Conservation (phyloP, 2,888 invertebrate genomes). For the Cetonia aurata region DNA sequence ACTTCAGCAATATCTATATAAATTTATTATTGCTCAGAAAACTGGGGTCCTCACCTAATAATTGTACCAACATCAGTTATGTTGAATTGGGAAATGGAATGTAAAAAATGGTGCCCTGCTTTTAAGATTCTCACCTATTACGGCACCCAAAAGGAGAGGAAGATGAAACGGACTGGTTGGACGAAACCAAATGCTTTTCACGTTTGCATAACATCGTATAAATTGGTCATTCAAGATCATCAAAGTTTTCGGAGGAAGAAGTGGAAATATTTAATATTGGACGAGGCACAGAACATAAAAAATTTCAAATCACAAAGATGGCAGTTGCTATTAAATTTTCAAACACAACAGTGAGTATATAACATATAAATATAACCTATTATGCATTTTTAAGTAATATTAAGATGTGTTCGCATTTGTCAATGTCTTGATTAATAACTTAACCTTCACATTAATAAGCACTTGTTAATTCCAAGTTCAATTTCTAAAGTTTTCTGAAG, state of each 20-base stretch:
- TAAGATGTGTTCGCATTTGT: no score
- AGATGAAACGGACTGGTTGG: conserved; percentile 93
- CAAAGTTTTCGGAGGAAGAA: conserved; percentile 96
- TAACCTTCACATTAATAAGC: no score
- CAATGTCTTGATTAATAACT: no score
- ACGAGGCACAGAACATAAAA: conserved; percentile 99
- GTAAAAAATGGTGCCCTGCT: conserved; percentile 99
- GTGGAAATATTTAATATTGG: conserved; percentile 98
- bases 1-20: background rate
- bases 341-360: conserved; percentile 82
- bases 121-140: conserved; percentile 99
- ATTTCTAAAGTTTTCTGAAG: no score
- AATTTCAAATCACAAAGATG: conserved; percentile 99
- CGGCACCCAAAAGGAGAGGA: conserved; percentile 95
- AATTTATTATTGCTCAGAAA: conserved; percentile 65
- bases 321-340: conserved; percentile 96
- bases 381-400: no score
- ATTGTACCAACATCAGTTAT: conserved; percentile 99
- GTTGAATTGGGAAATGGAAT: conserved; percentile 99
- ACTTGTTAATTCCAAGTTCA: no score
- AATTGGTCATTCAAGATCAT: conserved; percentile 98
- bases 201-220: conserved; percentile 98
- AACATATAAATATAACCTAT: conserved; percentile 53
- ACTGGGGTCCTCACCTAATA: conserved; percentile 99
- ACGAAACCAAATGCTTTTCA: conserved; percentile 99